Conservation (phyloP, 2,888 invertebrate genomes). For the Clusia tigrina region DNA sequence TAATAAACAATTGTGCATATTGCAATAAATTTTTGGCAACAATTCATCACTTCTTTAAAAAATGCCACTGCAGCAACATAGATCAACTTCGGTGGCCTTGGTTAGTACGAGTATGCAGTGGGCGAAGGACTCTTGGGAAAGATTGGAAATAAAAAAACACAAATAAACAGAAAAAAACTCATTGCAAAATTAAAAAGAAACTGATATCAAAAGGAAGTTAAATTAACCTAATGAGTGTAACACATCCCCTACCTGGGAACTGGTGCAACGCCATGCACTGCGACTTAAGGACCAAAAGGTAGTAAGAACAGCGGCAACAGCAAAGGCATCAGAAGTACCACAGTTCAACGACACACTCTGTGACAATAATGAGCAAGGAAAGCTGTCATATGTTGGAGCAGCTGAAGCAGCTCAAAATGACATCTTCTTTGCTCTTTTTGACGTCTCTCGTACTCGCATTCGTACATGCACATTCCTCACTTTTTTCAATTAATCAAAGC, state of each 20-base stretch:
- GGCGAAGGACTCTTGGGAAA: not conserved
- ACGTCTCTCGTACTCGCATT: not conserved
- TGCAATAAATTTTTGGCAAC: conserved; percentile 5
- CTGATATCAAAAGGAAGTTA: not conserved
- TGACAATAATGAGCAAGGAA: conserved; percentile 1
- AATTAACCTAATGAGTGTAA: not conserved
- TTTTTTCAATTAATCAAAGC: not conserved
- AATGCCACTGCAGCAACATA: not conserved
- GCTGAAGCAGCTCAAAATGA: not conserved
- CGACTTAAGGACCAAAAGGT: too few relatives aligned
- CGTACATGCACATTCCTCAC: too few relatives aligned
- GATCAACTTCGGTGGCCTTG: not conserved
- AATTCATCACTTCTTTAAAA: not conserved
- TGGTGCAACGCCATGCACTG: too few relatives aligned
- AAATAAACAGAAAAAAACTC: not conserved
- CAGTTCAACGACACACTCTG: not conserved
- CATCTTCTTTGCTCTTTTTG: not conserved
- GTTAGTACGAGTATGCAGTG: not conserved
- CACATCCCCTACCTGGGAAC: not conserved
- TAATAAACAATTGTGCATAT: not conserved
- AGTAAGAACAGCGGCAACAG: not conserved
- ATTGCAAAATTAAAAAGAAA: not conserved
- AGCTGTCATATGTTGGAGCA: not conserved
- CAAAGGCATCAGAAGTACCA: not conserved
- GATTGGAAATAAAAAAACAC: not conserved